Evolutionary conservation across 2,113 vertebrate genomes (phyloP).

Genomic region (Arvicanthis niloticus): DNA sequence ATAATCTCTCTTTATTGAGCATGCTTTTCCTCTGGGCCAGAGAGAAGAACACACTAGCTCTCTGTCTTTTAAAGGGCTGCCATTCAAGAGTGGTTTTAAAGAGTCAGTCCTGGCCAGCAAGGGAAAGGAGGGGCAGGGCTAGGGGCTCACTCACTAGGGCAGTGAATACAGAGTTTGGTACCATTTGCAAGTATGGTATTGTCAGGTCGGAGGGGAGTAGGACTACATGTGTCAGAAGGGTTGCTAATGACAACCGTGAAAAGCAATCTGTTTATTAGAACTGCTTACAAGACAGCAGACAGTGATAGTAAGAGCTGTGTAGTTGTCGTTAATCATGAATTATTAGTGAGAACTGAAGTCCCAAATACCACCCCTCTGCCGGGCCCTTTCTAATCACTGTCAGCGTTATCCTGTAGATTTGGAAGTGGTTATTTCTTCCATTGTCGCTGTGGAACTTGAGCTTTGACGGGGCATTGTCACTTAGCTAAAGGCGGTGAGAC

Average conservation of each 20-base stretch:
- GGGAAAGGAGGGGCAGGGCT: background rate
- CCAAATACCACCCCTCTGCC: fast-evolving
- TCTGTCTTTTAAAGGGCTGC: conserved; percentile 43
- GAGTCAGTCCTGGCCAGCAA: background rate
- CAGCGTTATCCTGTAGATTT: fast-evolving
- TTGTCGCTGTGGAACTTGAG: background rate
- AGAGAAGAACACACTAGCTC: conserved; percentile 59
- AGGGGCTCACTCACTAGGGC: background rate
- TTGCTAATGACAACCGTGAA: background rate
- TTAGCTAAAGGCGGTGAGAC: background rate
- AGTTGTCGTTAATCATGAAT: background rate
- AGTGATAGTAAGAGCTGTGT: background rate
- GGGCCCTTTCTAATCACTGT: background rate
- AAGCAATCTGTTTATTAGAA: background rate
- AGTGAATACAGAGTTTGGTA: background rate
- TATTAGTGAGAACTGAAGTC: background rate
- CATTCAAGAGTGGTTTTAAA: conserved; percentile 56
- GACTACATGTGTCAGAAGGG: background rate
- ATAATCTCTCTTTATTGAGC: conserved; percentile 67
- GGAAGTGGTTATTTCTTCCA: background rate
- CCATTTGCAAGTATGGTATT: background rate
- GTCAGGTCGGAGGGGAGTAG: background rate
- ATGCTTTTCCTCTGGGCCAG: background rate
- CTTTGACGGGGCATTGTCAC: background rate
- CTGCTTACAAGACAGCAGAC: background rate